Percentiles rank a stretch among this genome's conserved stretches.
Conservation (phyloP, 2,888 invertebrate species). For the Platycheirus rosarum region DNA sequence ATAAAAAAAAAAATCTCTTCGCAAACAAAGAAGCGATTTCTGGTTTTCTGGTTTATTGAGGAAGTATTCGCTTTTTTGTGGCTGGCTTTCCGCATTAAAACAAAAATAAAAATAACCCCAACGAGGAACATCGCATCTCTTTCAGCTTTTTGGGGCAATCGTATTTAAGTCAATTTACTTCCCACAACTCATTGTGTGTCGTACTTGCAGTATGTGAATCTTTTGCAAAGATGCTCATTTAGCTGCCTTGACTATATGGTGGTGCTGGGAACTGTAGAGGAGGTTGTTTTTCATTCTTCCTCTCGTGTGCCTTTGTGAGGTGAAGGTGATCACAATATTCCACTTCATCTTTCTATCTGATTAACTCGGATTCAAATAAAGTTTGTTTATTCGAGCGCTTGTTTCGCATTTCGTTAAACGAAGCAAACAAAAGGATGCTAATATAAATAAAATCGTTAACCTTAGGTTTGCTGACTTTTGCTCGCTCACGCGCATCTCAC, state of each 20-base stretch:
- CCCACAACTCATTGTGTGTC: conserved; percentile 44
- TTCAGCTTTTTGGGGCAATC: conserved; percentile 60
- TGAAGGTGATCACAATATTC: conserved; percentile 24
- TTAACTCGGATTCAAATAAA: conserved; percentile 30
- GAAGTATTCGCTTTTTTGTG: conserved; percentile 37
- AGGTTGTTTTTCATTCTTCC: conserved; percentile 22
- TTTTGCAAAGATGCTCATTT: conserved; percentile 11
- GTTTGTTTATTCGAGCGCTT: conserved; percentile 37
- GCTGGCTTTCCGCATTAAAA: conserved; percentile 48
- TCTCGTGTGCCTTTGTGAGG: conserved; percentile 17
- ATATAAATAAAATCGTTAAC: conserved; percentile 66
- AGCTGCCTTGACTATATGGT: not conserved
- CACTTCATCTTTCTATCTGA: conserved; percentile 19
- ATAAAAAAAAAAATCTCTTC: conserved; percentile 13
- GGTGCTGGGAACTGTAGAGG: not conserved
- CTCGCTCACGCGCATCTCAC: conserved; percentile 7
- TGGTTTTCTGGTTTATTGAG: conserved; percentile 66
- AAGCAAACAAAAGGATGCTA: conserved; percentile 43
- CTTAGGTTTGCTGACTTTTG: conserved; percentile 67
- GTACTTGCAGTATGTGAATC: conserved; percentile 9
- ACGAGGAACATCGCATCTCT: conserved; percentile 41
- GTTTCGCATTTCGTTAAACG: conserved; percentile 42
- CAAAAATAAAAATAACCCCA: conserved; percentile 6
- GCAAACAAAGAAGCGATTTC: conserved; percentile 59
- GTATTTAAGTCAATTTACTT: conserved; percentile 62